Evolutionary conservation across 2,888 invertebrate species (phyloP).

Genomic region (Danaus chrysippus): DNA sequence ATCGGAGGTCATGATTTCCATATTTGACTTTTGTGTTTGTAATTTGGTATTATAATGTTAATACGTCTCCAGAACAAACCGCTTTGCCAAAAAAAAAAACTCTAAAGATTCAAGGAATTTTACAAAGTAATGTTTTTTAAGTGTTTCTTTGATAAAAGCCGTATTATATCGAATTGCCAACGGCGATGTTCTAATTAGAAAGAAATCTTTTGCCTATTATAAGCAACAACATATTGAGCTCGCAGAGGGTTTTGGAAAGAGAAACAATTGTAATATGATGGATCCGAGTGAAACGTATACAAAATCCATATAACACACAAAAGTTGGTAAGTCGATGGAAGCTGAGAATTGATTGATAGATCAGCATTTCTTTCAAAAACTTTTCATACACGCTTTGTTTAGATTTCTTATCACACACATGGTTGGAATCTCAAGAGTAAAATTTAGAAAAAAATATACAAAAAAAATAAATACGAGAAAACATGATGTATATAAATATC

Average conservation of each 20-base stretch:
- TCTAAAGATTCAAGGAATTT: too few relatives aligned
- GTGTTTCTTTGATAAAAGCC: too few relatives aligned
- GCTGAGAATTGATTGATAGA: slow-evolving; percentile 37
- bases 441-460: slow-evolving; percentile 2
- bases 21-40: not conserved
- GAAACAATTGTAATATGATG: not conserved
- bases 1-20: not conserved
- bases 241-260: not conserved
- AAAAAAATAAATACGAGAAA: too few relatives aligned
- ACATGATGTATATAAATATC: too few relatives aligned
- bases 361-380: slow-evolving; percentile 34
- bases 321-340: slow-evolving; percentile 32
- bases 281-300: slow-evolving; percentile 7
- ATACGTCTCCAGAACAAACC: too few relatives aligned
- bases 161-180: too few relatives aligned
- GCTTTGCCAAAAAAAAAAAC: too few relatives aligned
- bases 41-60: too few relatives aligned
- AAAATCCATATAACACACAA: slow-evolving; percentile 15
- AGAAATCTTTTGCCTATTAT: too few relatives aligned
- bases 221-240: not conserved
- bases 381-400: slow-evolving; percentile 31
- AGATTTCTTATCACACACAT: slow-evolving; percentile 29
- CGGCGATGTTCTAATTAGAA: too few relatives aligned
- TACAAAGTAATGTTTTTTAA: too few relatives aligned
- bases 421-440: not conserved